Percentiles rank a stretch among this genome's conserved stretches.
These are phyloP conservation scores for Menidia menidia DNA, from an alignment of 2,797 vertebrate genomes.

Conservation along the genomic window DNA sequence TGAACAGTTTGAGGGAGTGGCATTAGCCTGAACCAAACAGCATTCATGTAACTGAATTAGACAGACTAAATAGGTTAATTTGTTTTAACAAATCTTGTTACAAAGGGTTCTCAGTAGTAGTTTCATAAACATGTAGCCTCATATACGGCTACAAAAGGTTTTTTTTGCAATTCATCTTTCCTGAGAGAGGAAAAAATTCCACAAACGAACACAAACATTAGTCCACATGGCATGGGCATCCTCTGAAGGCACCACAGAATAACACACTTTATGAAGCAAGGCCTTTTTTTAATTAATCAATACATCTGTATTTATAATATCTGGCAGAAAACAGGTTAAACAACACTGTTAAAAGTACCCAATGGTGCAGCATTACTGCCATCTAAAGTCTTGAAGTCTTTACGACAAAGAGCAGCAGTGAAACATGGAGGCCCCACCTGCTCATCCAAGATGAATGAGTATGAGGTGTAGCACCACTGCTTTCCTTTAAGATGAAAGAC, in stretches of 20 bases:
- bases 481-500: too few relatives aligned
- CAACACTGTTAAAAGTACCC: too few relatives aligned
- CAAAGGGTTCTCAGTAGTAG: conserved; percentile 30
- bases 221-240: background rate
- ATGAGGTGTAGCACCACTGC: too few relatives aligned
- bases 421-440: too few relatives aligned
- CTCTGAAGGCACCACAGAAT: background rate
- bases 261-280: background rate
- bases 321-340: too few relatives aligned
- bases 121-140: conserved; percentile 18
- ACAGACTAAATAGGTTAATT: conserved; percentile 50
- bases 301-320: too few relatives aligned
- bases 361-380: too few relatives aligned
- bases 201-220: background rate
- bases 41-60: conserved; percentile 55
- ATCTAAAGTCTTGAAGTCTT: too few relatives aligned
- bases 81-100: conserved; percentile 52
- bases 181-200: too few relatives aligned
- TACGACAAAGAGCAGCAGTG: too few relatives aligned
- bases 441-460: too few relatives aligned
- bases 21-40: conserved; percentile 44
- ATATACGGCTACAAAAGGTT: conserved; percentile 6
- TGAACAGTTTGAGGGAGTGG: conserved; percentile 34
- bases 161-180: background rate
- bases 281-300: too few relatives aligned